Evolutionary conservation across 2,797 vertebrate species (phyloP).

Genomic region (Gymnodraco acuticeps): DNA sequence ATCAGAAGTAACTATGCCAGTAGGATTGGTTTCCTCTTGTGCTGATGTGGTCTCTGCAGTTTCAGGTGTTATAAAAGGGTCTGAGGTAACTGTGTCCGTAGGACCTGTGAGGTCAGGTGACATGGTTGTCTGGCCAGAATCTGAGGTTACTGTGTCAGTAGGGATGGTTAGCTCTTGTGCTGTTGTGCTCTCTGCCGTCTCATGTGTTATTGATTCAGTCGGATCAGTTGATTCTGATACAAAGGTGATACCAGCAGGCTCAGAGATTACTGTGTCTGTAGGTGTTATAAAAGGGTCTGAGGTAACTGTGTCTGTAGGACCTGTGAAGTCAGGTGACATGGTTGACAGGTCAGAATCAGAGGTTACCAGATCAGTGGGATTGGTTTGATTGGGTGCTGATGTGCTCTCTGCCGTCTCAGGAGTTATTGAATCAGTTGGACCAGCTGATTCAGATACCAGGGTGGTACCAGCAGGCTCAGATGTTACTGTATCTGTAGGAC

Average conservation of each 20-base stretch:
- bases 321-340: no score
- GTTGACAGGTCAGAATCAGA: no score
- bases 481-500: not conserved
- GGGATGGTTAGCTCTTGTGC: not conserved
- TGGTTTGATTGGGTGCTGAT: not conserved
- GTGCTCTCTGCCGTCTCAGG: not conserved
- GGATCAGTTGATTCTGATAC: no score
- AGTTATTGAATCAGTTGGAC: not conserved
- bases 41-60: no score
- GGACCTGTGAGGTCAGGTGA: rapidly evolving
- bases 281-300: no score
- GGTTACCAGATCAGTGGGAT: not conserved
- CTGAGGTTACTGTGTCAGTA: no score
- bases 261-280: not conserved
- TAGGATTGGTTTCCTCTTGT: no score
- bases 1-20: not conserved
- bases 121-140: no score
- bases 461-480: not conserved
- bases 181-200: not conserved
- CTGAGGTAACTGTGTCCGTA: no score
- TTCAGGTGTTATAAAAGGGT: no score
- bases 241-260: no score
- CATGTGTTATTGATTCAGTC: no score
- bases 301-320: not conserved
- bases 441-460: not conserved